Conservation (phyloP, 2,888 invertebrate genomes). For the Brachypalpus laphriformis region DNA sequence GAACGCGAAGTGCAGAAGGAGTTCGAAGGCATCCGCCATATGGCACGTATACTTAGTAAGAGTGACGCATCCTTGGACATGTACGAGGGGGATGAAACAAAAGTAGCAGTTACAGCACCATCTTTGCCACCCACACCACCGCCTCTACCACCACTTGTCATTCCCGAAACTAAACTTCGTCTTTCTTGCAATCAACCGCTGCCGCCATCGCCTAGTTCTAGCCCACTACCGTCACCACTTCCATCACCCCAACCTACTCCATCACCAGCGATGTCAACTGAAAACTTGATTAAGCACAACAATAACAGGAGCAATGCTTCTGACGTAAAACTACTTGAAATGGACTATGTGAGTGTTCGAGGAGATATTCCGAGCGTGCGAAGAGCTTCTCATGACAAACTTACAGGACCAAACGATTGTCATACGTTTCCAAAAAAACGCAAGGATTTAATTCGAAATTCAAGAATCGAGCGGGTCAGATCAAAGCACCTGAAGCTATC, state of each 20-base stretch:
- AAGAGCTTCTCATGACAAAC: conserved; percentile 42
- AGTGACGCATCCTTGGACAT: conserved; percentile 82
- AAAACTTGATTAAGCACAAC: conserved; percentile 64
- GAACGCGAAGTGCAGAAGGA: conserved; percentile 86
- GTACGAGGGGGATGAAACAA: conserved; percentile 79
- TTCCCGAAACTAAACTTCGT: conserved; percentile 31
- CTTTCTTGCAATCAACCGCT: conserved; percentile 42
- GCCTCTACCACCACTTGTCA: conserved; percentile 30
- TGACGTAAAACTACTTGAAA: conserved; percentile 51
- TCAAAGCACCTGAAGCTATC: conserved; percentile 61
- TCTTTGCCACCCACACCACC: conserved; percentile 8
- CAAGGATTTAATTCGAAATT: conserved; percentile 60
- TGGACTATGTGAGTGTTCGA: conserved; percentile 22
- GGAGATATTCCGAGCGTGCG: conserved; percentile 28
- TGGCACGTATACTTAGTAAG: conserved; percentile 81
- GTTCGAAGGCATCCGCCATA: conserved; percentile 82
- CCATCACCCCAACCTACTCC: conserved; percentile 40
- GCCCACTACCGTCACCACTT: conserved; percentile 16
- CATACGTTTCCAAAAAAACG: conserved; percentile 66
- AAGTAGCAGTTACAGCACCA: background rate
- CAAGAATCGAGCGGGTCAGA: conserved; percentile 57
- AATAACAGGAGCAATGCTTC: conserved; percentile 35
- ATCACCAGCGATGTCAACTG: conserved; percentile 52
- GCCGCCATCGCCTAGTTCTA: conserved; percentile 28
- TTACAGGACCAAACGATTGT: conserved; percentile 40